Percentiles rank a stretch among this genome's conserved stretches.
Evolutionary conservation across 2,888 invertebrate genomes (phyloP).

Genomic region (Lepidonotus clava): DNA sequence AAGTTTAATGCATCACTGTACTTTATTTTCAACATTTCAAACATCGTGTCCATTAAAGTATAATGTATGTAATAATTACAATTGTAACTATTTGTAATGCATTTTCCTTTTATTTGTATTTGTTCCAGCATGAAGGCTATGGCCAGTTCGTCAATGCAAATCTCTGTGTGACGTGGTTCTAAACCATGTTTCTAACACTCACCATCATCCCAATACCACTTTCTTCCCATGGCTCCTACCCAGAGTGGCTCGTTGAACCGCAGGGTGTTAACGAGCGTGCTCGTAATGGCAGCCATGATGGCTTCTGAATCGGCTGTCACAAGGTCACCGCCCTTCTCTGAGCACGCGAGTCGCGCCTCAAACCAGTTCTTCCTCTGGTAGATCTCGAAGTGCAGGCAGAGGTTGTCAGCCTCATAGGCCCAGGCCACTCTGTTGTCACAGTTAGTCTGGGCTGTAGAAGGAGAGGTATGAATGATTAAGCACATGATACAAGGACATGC

Average conservation of each 20-base stretch:
- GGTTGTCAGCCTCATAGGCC: background rate
- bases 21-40: no score
- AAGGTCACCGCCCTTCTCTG: background rate
- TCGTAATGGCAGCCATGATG: background rate
- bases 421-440: background rate
- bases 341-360: background rate
- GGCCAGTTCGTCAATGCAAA: no score
- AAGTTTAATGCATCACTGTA: no score
- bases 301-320: background rate
- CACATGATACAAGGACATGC: no score
- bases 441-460: background rate
- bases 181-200: no score
- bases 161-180: no score
- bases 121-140: no score
- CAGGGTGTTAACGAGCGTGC: background rate
- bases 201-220: constrained; percentile 25
- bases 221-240: background rate
- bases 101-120: no score
- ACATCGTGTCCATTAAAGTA: no score
- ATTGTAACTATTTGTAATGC: no score
- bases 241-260: background rate
- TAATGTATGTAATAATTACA: no score
- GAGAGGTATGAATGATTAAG: no score
- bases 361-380: background rate
- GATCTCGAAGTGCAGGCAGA: background rate